A percentile compares a stretch with the other conserved stretches of the same genome.
Conservation (phyloP, 2,113 vertebrate species). For the Mastomys natalensis region DNA sequence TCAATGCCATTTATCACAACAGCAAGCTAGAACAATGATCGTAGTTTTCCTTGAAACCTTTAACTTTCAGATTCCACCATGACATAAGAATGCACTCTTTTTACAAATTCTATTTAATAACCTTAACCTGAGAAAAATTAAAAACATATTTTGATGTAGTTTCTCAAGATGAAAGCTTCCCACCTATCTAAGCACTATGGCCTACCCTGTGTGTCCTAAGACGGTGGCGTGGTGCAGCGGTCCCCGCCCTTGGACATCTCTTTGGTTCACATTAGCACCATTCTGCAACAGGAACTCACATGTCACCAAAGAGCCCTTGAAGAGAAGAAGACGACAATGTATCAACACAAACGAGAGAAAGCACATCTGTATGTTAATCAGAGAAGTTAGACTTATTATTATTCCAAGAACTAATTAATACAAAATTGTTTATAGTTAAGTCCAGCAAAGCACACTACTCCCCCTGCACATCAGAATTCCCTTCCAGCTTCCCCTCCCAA, state of each 20-base stretch:
- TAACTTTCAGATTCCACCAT: constrained; percentile 26
- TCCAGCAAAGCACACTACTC: constrained; percentile 34
- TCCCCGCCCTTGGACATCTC: constrained; percentile 93
- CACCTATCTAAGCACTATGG: background rate
- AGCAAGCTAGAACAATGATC: background rate
- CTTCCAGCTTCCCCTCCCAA: background rate
- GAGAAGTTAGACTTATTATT: constrained; percentile 51
- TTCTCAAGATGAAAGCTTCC: constrained; percentile 49
- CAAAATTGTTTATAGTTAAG: background rate
- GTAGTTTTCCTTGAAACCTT: background rate
- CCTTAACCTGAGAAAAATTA: background rate
- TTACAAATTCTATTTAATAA: constrained; percentile 48
- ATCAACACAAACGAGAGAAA: background rate
- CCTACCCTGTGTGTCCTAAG: constrained; percentile 96
- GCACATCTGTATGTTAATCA: constrained; percentile 12
- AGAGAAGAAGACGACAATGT: constrained; percentile 17
- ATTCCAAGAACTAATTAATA: constrained; percentile 38
- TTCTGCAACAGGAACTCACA: constrained; percentile 99
- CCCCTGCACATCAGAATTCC: constrained; percentile 30
- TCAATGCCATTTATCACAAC: background rate
- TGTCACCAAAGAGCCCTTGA: constrained; percentile 95
- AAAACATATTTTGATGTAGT: constrained; percentile 40
- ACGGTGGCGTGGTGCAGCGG: constrained; percentile 97
- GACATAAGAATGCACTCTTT: background rate
- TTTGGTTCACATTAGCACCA: constrained; percentile 96